Base-by-base conservation (phyloP, 30 jellyfish, hydroid and myxozoan species). In the Nemopilema nomurai region DNA sequence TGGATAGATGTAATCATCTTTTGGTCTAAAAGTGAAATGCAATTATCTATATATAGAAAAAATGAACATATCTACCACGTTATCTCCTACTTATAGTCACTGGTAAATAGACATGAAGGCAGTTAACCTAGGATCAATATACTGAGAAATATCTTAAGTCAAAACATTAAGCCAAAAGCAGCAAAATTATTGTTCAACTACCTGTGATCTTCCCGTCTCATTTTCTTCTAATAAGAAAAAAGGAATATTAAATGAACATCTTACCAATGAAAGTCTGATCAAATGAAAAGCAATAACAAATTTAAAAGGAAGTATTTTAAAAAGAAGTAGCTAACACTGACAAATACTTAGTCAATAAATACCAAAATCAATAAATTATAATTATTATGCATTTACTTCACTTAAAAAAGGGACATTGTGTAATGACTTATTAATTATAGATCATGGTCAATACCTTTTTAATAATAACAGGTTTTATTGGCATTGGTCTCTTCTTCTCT, bases 1-100 rank as follows among this genome's bases (percentile, higher is more conserved):
- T 28, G 98, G 97, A 49, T 92, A 92, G 64, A 67, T 50, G 84
- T 89, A 92, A 66, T 92, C 87, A 77, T 92, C 98, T 49, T 71
- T 89, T 72, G 88, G 90, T 26, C 67, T 76, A 52, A 87, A 97
- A 27, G 96, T 92, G 66, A 69, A 92, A 70, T 74, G 49, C 16
- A 90, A 83, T 21, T 16, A 23, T 51, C 24, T 8, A 20, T 8
- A 22, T 25, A 8, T 6, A 29, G 19, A 62, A 77, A 8, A 4
- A 77, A 52, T n/a, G 24, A 20, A 31, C 26, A 74, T n/a, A n/a
- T n/a, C n/a, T n/a, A n/a, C n/a, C n/a, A n/a, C n/a, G n/a, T n/a
- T n/a, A n/a, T n/a, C n/a, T n/a, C n/a, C n/a, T n/a, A n/a, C n/a
- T n/a, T n/a, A n/a, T n/a, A n/a, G n/a, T n/a, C n/a, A n/a, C n/a